Percentiles rank a stretch among this genome's conserved stretches.
Evolutionary conservation across 2,797 vertebrate species (phyloP).

Genomic region (Channallabes apus): DNA sequence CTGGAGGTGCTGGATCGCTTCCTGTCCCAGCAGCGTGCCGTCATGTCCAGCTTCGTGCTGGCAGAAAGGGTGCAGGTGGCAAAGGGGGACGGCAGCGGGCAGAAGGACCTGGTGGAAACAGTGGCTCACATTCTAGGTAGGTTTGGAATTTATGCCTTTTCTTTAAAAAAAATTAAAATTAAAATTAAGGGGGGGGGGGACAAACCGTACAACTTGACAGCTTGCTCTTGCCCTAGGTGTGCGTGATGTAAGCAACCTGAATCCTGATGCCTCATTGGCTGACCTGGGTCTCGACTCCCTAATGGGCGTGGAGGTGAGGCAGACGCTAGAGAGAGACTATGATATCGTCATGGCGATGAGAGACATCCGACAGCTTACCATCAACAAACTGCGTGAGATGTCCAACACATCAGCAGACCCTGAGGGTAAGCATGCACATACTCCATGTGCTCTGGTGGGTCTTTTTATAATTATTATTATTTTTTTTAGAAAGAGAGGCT

Average conservation of each 20-base stretch:
- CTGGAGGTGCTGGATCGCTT: constrained; percentile 90
- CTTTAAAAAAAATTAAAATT: not conserved
- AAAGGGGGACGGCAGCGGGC: constrained; percentile 67
- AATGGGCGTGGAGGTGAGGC: constrained; percentile 97
- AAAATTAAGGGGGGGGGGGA: not conserved
- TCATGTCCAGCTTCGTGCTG: constrained; percentile 92
- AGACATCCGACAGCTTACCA: constrained; percentile 87
- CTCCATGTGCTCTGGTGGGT: not conserved
- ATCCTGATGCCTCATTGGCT: constrained; percentile 82
- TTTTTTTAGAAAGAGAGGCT: too few species aligned
- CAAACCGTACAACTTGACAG: not conserved
- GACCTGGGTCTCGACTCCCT: constrained; percentile 94
- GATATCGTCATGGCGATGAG: constrained; percentile 89
- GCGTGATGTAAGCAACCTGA: constrained; percentile 82
- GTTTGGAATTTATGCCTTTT: not conserved
- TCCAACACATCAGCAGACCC: constrained; percentile 55
- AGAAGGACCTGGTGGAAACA: constrained; percentile 82
- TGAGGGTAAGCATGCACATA: constrained; percentile 30
- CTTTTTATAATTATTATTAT: not conserved
- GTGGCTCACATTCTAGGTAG: constrained; percentile 93
- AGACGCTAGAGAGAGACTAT: constrained; percentile 89
- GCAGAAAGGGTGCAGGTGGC: constrained; percentile 77
- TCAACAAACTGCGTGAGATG: constrained; percentile 85
- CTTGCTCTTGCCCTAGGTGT: constrained; percentile 75
- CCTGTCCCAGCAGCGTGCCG: constrained; percentile 81